A percentile compares a stretch with the other conserved stretches of the same genome.
phyloP scores from a whole-genome alignment of 2,888 invertebrate genomes.

The Cataglyphis albicans region DNA sequence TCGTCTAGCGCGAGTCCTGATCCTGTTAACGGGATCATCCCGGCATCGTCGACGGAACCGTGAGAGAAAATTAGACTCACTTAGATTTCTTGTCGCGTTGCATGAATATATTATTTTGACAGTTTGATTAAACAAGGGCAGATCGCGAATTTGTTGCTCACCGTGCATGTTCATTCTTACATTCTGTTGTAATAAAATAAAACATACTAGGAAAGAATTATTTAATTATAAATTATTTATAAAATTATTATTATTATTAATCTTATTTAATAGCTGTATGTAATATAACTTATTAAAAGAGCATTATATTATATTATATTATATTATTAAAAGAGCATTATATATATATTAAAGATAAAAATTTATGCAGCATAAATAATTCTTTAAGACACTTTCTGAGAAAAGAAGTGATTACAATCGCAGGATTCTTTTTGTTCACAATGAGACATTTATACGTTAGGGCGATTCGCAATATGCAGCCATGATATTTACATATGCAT shows the following conservation, averaged over 20 bases:
- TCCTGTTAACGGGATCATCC: slow-evolving; percentile 85
- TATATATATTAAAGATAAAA: neutral
- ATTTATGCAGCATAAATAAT: neutral
- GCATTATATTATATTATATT: neutral
- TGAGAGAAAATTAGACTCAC: slow-evolving; percentile 72
- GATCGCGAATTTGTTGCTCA: neutral
- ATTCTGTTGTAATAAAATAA: neutral
- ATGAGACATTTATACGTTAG: slow-evolving; percentile 63
- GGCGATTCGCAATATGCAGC: slow-evolving; percentile 79
- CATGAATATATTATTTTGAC: slow-evolving; percentile 36
- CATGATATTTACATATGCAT: slow-evolving; percentile 86
- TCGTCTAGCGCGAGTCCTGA: slow-evolving; percentile 79
- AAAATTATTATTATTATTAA: neutral
- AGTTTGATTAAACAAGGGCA: neutral
- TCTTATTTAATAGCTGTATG: too few relatives aligned
- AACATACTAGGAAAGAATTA: neutral
- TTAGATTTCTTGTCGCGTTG: slow-evolving; percentile 58
- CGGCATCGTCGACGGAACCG: slow-evolving; percentile 64
- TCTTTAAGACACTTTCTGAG: neutral
- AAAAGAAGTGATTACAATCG: neutral
- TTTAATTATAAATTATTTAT: neutral
- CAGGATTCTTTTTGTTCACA: neutral
- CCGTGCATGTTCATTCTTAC: neutral
- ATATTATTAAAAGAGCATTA: neutral
- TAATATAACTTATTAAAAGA: neutral